phyloP scores from a whole-genome alignment of 2,888 invertebrate genomes.

The Tolmerus cingulatus region DNA sequence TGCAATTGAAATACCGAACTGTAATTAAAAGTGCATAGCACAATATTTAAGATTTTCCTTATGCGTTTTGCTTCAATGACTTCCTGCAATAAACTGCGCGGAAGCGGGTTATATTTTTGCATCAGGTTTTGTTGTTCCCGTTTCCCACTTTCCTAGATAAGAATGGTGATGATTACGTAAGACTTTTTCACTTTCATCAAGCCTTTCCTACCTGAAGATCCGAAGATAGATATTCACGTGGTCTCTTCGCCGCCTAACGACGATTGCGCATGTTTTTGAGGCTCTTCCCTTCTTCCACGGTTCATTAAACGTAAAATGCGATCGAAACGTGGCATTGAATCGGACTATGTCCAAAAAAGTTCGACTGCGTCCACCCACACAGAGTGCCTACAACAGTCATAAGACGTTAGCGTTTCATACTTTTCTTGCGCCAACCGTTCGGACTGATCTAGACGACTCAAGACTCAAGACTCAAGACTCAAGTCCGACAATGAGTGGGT shows the following conservation, averaged over 20 bases:
- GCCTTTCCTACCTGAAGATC: background rate
- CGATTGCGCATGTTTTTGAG: background rate
- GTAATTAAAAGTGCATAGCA: background rate
- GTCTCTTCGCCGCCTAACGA: background rate
- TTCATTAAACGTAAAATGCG: background rate
- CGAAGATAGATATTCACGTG: background rate
- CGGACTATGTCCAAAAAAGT: background rate
- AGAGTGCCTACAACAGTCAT: background rate
- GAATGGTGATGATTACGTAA: background rate
- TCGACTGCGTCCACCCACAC: background rate
- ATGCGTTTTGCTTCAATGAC: background rate
- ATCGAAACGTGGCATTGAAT: slow-evolving; percentile 4
- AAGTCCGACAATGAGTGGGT: slow-evolving; percentile 9
- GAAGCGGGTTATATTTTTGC: background rate
- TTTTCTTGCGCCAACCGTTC: background rate
- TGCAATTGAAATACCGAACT: background rate
- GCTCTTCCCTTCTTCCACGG: background rate
- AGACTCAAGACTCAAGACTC: background rate
- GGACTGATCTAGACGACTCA: background rate
- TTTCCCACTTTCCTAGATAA: background rate
- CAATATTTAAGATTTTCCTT: background rate
- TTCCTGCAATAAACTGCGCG: background rate
- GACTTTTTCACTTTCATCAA: background rate
- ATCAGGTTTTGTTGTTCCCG: background rate
- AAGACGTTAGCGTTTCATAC: background rate